Conservation (phyloP, 2,797 vertebrate genomes). For the Naso thynnoides region DNA sequence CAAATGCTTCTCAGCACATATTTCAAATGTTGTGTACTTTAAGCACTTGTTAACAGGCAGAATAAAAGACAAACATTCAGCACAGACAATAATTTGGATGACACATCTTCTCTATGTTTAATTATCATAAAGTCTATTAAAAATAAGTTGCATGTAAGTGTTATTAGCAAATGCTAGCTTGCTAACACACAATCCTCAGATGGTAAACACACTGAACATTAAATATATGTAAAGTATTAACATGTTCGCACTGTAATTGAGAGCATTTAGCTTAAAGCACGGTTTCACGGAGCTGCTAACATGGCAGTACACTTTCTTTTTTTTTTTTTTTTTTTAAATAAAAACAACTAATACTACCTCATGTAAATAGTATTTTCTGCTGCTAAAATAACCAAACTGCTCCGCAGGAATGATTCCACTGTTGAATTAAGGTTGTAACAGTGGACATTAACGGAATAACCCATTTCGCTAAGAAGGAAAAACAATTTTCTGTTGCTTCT, state of each 20-base stretch:
- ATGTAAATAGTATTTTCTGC: not conserved
- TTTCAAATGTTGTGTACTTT: not conserved
- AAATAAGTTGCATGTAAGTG: not conserved
- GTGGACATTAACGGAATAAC: too few species aligned
- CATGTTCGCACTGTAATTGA: not conserved
- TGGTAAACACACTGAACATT: not conserved
- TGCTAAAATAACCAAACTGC: not conserved
- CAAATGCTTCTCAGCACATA: not conserved
- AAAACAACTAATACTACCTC: not conserved
- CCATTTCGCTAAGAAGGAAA: not conserved
- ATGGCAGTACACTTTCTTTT: not conserved
- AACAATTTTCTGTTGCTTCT: slow-evolving; percentile 14
- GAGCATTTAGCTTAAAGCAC: not conserved
- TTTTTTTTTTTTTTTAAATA: too few species aligned
- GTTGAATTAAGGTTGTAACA: not conserved
- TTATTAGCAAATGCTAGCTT: not conserved
- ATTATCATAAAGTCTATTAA: too few species aligned
- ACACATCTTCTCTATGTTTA: too few species aligned
- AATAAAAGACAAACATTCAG: too few species aligned
- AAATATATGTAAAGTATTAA: not conserved
- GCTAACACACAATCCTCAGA: too few species aligned
- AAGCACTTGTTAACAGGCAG: too few species aligned
- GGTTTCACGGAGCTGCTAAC: not conserved
- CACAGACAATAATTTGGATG: too few species aligned
- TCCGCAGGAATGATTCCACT: not conserved